Evolutionary conservation across 2,797 vertebrate genomes (phyloP), one percentile per base, ranked within the genome.

Genomic region (Danio aesculapii): DNA sequence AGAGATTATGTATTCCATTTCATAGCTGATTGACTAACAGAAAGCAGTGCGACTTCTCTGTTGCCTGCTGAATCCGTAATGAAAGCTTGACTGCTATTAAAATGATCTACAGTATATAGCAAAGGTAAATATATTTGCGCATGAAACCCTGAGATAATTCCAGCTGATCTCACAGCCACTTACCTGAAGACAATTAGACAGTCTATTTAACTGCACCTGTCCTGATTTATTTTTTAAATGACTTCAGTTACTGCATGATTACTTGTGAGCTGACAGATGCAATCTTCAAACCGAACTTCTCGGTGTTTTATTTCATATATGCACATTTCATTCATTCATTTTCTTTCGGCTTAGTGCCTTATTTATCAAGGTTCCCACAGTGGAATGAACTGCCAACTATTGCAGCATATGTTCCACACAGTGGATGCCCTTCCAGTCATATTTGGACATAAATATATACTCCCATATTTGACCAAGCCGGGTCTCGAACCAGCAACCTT

Each of bases 191-290:
- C 64, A 58, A 77, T 55, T 66, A 66, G 17, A 68, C 63, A 67
- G 41, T 53, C 17, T 46, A 57, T 47, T 19, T 67, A 67, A 77
- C 63, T 67, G 52, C 49, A 67, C 39, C 14, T 44, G 62, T 43
- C 39, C 39, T 55, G 41, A 12, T 21, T 67, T 68, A 67, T 57
- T 46, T 77, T 77, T 46, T 67, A 68, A 77, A 47, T 47, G 49
- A 67, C 52, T 66, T 66, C 14, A 68, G 53, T 76, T 76, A 53
- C 59, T 63, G 46, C 57, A 7, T 75, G 73, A 77, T 57, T 77
- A 41, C 47, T 52, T 67, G 41, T 77, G 49, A 64, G 75, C 41
- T 55, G 17, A 53, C 75, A 47, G 49, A 67, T 67, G 62, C 47
- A 68, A 68, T 57, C 52, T 55, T 16, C 17, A 16, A 57, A 55